A percentile compares a stretch with the other conserved stretches of the same genome.
Conservation (phyloP, 1,140 invertebrate species). For the Arion vulgaris region DNA sequence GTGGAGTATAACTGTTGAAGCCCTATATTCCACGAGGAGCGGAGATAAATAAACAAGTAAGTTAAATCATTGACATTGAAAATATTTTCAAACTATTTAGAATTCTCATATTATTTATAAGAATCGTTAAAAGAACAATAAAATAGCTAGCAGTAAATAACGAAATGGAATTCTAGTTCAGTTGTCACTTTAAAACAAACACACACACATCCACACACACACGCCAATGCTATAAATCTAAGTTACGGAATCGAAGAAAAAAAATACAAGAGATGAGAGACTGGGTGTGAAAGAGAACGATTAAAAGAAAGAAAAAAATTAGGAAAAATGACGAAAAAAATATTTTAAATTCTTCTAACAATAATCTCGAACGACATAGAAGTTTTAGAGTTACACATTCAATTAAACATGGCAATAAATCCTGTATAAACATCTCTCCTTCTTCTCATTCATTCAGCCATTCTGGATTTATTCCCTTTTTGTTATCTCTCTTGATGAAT, state of each 20-base stretch:
- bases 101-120: no score
- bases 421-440: neutral
- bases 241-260: neutral
- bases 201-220: no score
- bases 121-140: no score
- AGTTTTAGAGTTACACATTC: neutral
- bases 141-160: no score
- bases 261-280: no score
- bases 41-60: no score
- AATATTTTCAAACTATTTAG: no score
- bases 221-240: neutral
- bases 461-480: neutral
- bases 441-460: neutral
- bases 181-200: no score
- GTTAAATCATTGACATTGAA: no score
- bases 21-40: no score
- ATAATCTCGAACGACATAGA: neutral
- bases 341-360: neutral
- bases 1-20: no score
- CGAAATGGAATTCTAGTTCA: no score
- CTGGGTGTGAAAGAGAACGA: neutral
- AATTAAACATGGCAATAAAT: slow-evolving; percentile 1
- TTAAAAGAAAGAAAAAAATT: neutral
- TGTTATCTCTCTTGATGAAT: neutral
- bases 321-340: neutral